Conservation (phyloP, 2,113 vertebrate genomes). For the Tetrax tetrax region DNA sequence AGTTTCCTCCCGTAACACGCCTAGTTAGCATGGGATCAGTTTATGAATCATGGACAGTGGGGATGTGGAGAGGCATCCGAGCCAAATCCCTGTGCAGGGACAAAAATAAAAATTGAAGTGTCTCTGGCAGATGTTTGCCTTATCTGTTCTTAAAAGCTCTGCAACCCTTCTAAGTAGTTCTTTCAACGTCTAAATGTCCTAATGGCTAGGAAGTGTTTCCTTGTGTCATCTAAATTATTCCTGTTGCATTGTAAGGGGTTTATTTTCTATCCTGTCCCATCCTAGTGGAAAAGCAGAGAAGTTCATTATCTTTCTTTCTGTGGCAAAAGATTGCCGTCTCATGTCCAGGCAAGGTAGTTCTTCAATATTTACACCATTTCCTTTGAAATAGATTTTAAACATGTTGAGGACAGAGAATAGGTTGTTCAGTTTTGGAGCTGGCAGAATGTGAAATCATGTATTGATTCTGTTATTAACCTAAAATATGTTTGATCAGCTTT, state of each 20-base stretch:
- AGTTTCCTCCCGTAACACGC: neutral
- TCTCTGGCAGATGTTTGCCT: neutral
- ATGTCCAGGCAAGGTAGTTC: neutral
- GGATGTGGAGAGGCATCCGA: neutral
- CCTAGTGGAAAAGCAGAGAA: neutral
- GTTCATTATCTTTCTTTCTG: neutral
- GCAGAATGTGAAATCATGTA: constrained; percentile 20
- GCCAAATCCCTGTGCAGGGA: neutral
- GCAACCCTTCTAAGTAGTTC: neutral
- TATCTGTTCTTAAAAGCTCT: neutral
- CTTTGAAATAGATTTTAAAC: neutral
- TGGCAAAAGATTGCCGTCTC: neutral
- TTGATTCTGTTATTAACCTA: constrained; percentile 41
- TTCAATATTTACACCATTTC: constrained; percentile 23
- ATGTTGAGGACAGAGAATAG: neutral
- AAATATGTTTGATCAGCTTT: constrained; percentile 45
- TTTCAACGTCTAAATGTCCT: neutral
- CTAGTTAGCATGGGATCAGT: neutral
- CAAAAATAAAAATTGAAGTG: neutral
- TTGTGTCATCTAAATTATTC: neutral
- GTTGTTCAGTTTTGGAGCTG: neutral
- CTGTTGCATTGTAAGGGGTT: neutral
- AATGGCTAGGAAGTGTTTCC: neutral
- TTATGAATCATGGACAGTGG: neutral
- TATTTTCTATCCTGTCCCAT: neutral